These are phyloP conservation scores for Andinoacara biseriatus DNA, from an alignment of 2,113 vertebrate species.

Conservation along the genomic window DNA sequence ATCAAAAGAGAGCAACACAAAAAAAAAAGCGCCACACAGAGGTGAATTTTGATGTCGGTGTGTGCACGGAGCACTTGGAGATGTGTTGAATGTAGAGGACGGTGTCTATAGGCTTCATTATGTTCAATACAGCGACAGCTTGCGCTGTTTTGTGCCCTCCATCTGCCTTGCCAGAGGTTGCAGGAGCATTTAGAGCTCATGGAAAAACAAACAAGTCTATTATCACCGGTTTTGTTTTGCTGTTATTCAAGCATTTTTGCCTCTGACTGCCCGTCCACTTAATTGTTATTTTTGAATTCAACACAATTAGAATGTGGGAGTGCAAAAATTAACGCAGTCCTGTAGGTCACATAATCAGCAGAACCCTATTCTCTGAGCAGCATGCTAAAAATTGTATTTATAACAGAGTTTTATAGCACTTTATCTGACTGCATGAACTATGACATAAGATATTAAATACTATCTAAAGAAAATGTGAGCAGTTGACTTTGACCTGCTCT, in stretches of 20 bases:
- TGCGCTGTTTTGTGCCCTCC: constrained; percentile 24
- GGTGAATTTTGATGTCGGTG: not conserved
- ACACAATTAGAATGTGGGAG: constrained; percentile 44
- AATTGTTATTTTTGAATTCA: constrained; percentile 22
- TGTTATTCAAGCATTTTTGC: constrained; percentile 38
- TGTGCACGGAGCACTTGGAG: not conserved
- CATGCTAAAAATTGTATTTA: constrained; percentile 19
- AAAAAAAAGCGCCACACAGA: too few species aligned
- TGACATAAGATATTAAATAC: constrained; percentile 13
- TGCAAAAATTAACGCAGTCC: constrained; percentile 22
- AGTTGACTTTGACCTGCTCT: constrained; percentile 63
- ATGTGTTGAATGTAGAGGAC: not conserved
- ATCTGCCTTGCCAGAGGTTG: constrained; percentile 42
- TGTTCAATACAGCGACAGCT: constrained; percentile 18
- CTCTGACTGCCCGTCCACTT: constrained; percentile 22
- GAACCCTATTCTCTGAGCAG: constrained; percentile 17
- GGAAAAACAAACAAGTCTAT: constrained; percentile 57
- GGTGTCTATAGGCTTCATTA: constrained; percentile 2
- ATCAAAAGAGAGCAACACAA: not conserved
- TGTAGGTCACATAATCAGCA: constrained; percentile 48
- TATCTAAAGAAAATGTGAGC: constrained; percentile 24
- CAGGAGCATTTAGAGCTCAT: constrained; percentile 28
- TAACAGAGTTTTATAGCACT: constrained; percentile 32
- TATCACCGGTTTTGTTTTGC: constrained; percentile 17
- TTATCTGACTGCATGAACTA: constrained; percentile 40